These are phyloP conservation scores for Alcis repandata DNA, from an alignment of 2,888 invertebrate species.

Conservation along the genomic window DNA sequence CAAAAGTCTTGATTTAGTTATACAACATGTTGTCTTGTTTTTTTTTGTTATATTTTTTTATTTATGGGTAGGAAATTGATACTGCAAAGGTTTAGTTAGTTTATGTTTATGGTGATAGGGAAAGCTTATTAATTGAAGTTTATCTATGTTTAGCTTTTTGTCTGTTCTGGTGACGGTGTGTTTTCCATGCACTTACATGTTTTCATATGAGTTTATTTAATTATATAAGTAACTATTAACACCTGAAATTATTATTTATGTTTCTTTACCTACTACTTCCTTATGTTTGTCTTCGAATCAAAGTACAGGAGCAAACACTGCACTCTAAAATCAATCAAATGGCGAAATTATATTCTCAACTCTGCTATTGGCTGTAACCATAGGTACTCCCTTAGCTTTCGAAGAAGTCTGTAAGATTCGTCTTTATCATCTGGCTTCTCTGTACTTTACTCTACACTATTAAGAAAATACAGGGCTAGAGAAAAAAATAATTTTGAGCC, in stretches of 20 bases:
- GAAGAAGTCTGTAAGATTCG: neutral
- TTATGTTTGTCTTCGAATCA: slow-evolving; percentile 12
- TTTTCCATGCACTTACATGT: slow-evolving; percentile 7
- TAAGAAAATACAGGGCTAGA: too few species aligned
- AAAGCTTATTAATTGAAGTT: slow-evolving; percentile 7
- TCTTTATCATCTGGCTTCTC: too few species aligned
- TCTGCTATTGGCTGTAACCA: neutral
- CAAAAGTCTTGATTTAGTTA: too few species aligned
- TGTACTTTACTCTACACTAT: too few species aligned
- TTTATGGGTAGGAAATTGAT: neutral
- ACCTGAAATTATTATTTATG: slow-evolving; percentile 1
- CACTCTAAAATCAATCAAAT: slow-evolving; percentile 1
- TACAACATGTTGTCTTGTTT: too few species aligned
- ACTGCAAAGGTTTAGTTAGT: neutral
- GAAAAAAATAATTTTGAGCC: too few species aligned
- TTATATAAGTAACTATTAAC: neutral
- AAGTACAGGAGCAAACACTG: slow-evolving; percentile 1
- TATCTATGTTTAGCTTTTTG: slow-evolving; percentile 17
- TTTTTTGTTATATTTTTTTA: neutral
- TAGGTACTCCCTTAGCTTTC: neutral
- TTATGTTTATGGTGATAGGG: slow-evolving; percentile 15
- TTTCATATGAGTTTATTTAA: slow-evolving; percentile 7
- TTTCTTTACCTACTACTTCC: neutral
- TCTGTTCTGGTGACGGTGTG: slow-evolving; percentile 26
- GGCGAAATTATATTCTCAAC: neutral